phyloP scores from a whole-genome alignment of 1,140 invertebrate genomes.

The Drosophila sturtevanti region DNA sequence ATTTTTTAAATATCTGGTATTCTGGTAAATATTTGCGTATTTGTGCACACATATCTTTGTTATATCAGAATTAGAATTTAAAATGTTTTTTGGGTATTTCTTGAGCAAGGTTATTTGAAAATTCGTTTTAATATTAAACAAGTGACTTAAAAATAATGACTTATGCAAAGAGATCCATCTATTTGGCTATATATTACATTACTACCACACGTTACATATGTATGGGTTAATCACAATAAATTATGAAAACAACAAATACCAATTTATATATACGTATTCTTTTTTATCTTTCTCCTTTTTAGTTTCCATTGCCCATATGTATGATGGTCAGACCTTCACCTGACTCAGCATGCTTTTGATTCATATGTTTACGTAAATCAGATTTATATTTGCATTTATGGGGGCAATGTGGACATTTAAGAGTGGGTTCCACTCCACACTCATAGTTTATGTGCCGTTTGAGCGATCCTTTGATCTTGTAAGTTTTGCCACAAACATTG shows the following conservation, averaged over 20 bases:
- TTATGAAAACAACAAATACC: constrained; percentile 65
- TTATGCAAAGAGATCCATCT: constrained; percentile 60
- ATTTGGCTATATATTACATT: constrained; percentile 66
- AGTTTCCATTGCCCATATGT: constrained; percentile 12
- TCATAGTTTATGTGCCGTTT: constrained; percentile 86
- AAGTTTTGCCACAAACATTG: constrained; percentile 84
- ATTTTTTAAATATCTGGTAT: constrained; percentile 15
- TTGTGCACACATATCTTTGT: constrained; percentile 1
- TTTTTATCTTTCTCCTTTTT: not conserved
- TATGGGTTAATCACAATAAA: constrained; percentile 33
- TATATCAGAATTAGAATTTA: constrained; percentile 20
- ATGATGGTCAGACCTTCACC: constrained; percentile 39
- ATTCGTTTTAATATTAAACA: constrained; percentile 35
- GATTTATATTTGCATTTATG: constrained; percentile 82
- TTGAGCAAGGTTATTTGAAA: constrained; percentile 46
- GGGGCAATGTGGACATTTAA: constrained; percentile 77
- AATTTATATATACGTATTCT: constrained; percentile 26
- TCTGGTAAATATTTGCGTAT: not conserved
- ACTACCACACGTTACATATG: constrained; percentile 10
- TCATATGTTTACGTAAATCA: constrained; percentile 79
- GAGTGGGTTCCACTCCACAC: constrained; percentile 85
- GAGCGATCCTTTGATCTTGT: constrained; percentile 84
- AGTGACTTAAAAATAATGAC: constrained; percentile 28
- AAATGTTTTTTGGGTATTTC: constrained; percentile 19
- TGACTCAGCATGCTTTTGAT: constrained; percentile 72